Evolutionary conservation across 2,888 invertebrate species (phyloP), one percentile per base, ranked within the genome.

Genomic region (Idaea dimidiata): DNA sequence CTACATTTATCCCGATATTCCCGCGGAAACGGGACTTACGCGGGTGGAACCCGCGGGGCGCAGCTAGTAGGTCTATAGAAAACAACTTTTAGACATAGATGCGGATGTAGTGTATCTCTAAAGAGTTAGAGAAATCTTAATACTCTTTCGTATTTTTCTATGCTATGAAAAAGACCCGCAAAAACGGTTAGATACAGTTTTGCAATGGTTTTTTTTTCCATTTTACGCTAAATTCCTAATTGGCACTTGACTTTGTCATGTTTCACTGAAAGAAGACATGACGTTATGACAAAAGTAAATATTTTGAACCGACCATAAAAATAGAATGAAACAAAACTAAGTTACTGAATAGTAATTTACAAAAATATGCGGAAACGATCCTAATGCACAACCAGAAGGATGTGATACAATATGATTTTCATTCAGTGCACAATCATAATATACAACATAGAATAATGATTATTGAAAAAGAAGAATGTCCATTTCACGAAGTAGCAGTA

Each of bases 401-500:
- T 43, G 14, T 24, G 24, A 24, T 24, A 5, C 24, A 24, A 3
- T 24, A 24, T 5, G 24, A 24, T 24, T 24, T 24, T 5, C 24
- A 3, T 3, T 24, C 24, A 24, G 24, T 14, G 10, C 0, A 43
- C 43, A 43, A 43, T 10, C 43, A 43, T 43, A 14, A 6, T 0
- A 32, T 8, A 32, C 32, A 32, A 32, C 32, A 32, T 43, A 6
- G 14, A 43, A 61, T 17, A 54, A 63, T 61, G 59, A 17, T 18
- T 33, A 16, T 33, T 43, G 16, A 55, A 57, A 24, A 8, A 58
- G 32, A 17, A 61, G 67, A 65, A 76, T 77, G 76, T 72, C 70
- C 59, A 54, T 62, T 61, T 62, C 64, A 7, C 62, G 63, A 61
- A 70, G 71, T 62, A 70, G 72, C 69, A 72, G 79, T 79, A 68